Conservation (phyloP, 2,113 vertebrate species). For the Ceyx melanurus region DNA sequence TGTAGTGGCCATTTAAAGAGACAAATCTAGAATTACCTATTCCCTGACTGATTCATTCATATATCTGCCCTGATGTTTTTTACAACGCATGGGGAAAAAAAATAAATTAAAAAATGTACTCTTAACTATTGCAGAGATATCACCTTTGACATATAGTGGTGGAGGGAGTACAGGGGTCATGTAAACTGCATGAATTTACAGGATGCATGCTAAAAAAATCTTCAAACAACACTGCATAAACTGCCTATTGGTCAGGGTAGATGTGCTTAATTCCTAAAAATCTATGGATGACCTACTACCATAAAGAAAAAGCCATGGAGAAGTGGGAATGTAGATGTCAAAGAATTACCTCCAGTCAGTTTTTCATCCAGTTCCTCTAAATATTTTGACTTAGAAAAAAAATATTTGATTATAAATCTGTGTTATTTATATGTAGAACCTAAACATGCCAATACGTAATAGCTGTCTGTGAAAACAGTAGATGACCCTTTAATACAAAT, state of each 20-base stretch:
- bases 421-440: slow-evolving; percentile 36
- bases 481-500: slow-evolving; percentile 46
- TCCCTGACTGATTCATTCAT: neutral
- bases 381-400: slow-evolving; percentile 59
- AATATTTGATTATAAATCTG: slow-evolving; percentile 54
- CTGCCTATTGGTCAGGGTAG: neutral
- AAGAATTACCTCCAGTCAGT: slow-evolving; percentile 2
- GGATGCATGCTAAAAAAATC: neutral
- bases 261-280: neutral
- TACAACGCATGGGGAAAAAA: neutral
- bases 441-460: slow-evolving; percentile 60
- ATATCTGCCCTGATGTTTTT: slow-evolving; percentile 2
- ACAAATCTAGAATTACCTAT: neutral
- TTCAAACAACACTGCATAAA: slow-evolving; percentile 19
- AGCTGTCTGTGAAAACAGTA: slow-evolving; percentile 45
- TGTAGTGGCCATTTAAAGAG: neutral
- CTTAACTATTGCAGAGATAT: neutral
- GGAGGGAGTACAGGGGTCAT: neutral
- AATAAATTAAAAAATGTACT: neutral
- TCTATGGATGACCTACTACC: neutral
- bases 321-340: neutral
- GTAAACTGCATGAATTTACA: neutral
- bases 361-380: slow-evolving; percentile 57
- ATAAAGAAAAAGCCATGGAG: neutral
- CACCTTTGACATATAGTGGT: neutral